phyloP scores from a whole-genome alignment of 2,797 vertebrate genomes.

The Lemur catta region DNA sequence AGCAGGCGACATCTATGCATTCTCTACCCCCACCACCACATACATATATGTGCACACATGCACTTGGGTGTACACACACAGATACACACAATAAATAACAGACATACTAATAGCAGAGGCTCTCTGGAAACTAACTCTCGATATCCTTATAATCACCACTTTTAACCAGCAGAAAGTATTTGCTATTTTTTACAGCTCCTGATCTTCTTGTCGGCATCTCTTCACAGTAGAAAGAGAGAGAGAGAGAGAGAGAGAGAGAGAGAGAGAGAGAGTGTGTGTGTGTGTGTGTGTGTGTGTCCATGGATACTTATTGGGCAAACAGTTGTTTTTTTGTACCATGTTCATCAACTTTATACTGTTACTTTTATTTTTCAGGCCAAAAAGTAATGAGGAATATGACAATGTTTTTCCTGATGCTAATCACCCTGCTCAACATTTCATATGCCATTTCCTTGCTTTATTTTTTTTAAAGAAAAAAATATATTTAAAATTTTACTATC shows the following conservation, averaged over 20 bases:
- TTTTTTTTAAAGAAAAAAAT: neutral
- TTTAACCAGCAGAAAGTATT: neutral
- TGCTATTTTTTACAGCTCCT: neutral
- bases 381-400: neutral
- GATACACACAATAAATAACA: neutral
- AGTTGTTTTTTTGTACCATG: neutral
- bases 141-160: neutral
- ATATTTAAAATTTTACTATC: neutral
- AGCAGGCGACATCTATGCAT: neutral
- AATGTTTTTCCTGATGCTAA: neutral
- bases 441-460: neutral
- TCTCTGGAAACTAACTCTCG: neutral
- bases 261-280: neutral
- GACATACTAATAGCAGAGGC: neutral
- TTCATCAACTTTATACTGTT: neutral
- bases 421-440: neutral
- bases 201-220: neutral
- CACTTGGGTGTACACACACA: neutral
- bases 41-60: neutral
- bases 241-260: too few species aligned
- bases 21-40: neutral
- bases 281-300: neutral
- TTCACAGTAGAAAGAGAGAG: too few species aligned
- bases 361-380: neutral
- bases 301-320: neutral